These are phyloP conservation scores for Colaptes auratus DNA, from an alignment of 2,113 vertebrate species.

Conservation along the genomic window DNA sequence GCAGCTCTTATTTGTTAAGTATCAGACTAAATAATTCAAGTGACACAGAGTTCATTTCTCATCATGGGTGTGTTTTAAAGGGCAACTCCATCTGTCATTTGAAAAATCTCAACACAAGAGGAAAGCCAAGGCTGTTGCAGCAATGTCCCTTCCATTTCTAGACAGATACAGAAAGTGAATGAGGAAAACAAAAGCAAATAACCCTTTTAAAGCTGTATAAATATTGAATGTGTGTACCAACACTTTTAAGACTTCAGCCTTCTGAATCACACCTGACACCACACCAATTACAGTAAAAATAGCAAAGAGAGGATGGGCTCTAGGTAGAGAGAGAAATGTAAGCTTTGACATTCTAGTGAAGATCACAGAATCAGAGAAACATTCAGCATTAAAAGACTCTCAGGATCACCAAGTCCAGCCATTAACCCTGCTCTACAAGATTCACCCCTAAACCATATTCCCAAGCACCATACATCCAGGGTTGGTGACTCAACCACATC, in stretches of 20 bases:
- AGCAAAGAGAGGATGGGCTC: neutral
- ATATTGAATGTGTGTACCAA: conserved; percentile 24
- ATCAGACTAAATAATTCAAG: conserved; percentile 50
- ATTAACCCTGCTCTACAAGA: too few species aligned
- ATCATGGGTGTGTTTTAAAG: conserved; percentile 30
- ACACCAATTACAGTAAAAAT: conserved; percentile 39
- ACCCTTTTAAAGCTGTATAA: conserved; percentile 47
- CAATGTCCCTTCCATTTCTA: conserved; percentile 21
- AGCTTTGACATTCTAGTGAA: conserved; percentile 32
- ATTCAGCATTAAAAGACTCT: too few species aligned
- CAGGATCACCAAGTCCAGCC: too few species aligned
- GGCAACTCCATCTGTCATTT: neutral
- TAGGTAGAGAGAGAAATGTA: conserved; percentile 9
- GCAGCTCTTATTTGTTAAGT: conserved; percentile 22
- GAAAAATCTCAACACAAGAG: conserved; percentile 18
- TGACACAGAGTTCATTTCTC: conserved; percentile 38
- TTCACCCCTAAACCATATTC: too few species aligned
- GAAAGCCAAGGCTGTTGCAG: neutral
- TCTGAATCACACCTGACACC: conserved; percentile 37
- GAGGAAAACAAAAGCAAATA: neutral
- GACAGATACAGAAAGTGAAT: conserved; percentile 2
- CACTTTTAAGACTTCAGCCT: conserved; percentile 35
- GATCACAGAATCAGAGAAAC: neutral
- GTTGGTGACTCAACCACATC: too few species aligned
- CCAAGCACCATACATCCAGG: too few species aligned